Conservation (phyloP, 1,140 invertebrate genomes). For the Plectrocnemia conspersa region DNA sequence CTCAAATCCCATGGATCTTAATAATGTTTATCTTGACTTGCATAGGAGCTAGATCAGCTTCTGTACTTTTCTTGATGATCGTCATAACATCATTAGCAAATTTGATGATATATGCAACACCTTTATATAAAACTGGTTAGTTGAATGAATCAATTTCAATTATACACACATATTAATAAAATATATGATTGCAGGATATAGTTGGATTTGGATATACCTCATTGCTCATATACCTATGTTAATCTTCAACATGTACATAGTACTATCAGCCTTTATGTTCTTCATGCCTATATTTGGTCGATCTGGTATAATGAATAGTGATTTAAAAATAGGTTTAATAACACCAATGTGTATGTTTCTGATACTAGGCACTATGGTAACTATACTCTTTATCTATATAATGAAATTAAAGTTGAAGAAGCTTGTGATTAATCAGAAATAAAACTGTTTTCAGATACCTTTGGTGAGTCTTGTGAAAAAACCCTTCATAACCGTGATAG, state of each 20-base stretch:
- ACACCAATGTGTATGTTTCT: conserved; percentile 12
- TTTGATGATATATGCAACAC: conserved; percentile 25
- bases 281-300: conserved; percentile 28
- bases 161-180: not conserved
- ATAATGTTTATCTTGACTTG: conserved; percentile 22
- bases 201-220: conserved; percentile 29
- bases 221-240: conserved; percentile 20
- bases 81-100: conserved; percentile 21
- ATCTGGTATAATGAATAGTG: conserved; percentile 27
- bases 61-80: conserved; percentile 20
- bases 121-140: conserved; percentile 19
- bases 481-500: conserved; percentile 3
- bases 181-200: conserved; percentile 23
- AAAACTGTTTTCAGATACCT: conserved; percentile 24
- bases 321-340: conserved; percentile 24
- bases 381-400: too few relatives aligned
- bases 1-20: conserved; percentile 22
- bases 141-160: not conserved
- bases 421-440: not conserved
- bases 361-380: conserved; percentile 22
- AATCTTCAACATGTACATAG: conserved; percentile 18
- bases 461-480: conserved; percentile 23
- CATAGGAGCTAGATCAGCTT: conserved; percentile 11
- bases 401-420: not conserved
- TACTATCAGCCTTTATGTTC: conserved; percentile 16